Conservation (phyloP, 1,140 invertebrate genomes). For the Drosophila sucinea region DNA sequence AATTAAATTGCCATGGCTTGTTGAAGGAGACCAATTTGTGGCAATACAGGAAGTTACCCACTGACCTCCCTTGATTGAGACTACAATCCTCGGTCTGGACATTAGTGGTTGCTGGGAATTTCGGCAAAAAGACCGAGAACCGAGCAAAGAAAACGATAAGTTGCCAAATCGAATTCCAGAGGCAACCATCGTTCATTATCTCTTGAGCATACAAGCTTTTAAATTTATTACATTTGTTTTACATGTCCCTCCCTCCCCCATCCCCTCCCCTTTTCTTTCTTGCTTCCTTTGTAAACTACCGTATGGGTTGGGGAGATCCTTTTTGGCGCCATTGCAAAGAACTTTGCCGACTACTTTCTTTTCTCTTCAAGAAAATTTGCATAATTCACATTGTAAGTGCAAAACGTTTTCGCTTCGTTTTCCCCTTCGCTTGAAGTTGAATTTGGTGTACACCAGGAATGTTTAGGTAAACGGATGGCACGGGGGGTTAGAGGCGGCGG, state of each 20-base stretch:
- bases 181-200: conserved; percentile 55
- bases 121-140: too few relatives aligned
- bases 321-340: conserved; percentile 42
- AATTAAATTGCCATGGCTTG: background rate
- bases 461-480: background rate
- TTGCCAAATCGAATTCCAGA: conserved; percentile 41
- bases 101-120: too few relatives aligned
- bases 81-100: too few relatives aligned
- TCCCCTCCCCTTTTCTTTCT: background rate
- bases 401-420: conserved; percentile 42
- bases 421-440: conserved; percentile 16
- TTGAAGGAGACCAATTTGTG: background rate
- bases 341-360: conserved; percentile 60
- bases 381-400: conserved; percentile 67
- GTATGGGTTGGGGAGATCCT: background rate
- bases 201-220: conserved; percentile 65
- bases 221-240: conserved; percentile 76
- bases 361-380: conserved; percentile 45
- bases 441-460: background rate
- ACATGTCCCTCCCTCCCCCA: conserved; percentile 25
- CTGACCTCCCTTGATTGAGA: too few relatives aligned
- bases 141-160: conserved; percentile 25
- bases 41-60: background rate
- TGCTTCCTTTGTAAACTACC: background rate
- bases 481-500: background rate